Evolutionary conservation across 2,113 vertebrate genomes (phyloP).

Genomic region (Antennarius striatus): DNA sequence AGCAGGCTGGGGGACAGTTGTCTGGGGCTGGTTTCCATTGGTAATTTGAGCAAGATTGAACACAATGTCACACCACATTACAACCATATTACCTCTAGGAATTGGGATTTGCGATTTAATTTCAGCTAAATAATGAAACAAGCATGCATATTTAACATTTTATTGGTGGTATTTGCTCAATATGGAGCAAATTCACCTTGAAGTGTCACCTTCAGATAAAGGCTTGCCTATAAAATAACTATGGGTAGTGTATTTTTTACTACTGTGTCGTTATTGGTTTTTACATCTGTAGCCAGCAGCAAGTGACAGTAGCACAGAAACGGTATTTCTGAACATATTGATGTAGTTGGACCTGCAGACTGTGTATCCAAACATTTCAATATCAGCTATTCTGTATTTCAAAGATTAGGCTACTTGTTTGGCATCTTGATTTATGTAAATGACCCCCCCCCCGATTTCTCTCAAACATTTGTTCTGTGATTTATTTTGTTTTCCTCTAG

Average conservation of each 20-base stretch:
- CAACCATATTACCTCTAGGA: too few relatives aligned
- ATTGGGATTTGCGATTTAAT: too few relatives aligned
- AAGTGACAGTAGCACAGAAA: background rate
- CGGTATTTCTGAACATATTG: too few relatives aligned
- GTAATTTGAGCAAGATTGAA: conserved; percentile 1
- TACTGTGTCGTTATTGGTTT: background rate
- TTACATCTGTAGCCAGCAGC: background rate
- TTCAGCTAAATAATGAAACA: too few relatives aligned
- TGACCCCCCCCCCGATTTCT: too few relatives aligned
- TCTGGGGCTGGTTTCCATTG: background rate
- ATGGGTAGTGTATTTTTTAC: background rate
- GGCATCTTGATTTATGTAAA: background rate
- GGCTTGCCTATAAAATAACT: background rate
- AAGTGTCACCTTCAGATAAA: background rate
- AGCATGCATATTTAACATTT: too few relatives aligned
- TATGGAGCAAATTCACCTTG: background rate
- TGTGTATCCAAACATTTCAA: too few relatives aligned
- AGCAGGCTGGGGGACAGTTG: background rate
- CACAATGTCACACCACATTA: background rate
- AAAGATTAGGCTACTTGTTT: background rate
- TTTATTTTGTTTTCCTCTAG: too few relatives aligned
- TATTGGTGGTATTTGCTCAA: too few relatives aligned
- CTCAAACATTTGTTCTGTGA: too few relatives aligned
- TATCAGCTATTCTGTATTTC: background rate
- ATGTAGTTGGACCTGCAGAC: too few relatives aligned